Evolutionary conservation across 2,888 invertebrate genomes (phyloP).

Genomic region (Heteromurus nitidus): DNA sequence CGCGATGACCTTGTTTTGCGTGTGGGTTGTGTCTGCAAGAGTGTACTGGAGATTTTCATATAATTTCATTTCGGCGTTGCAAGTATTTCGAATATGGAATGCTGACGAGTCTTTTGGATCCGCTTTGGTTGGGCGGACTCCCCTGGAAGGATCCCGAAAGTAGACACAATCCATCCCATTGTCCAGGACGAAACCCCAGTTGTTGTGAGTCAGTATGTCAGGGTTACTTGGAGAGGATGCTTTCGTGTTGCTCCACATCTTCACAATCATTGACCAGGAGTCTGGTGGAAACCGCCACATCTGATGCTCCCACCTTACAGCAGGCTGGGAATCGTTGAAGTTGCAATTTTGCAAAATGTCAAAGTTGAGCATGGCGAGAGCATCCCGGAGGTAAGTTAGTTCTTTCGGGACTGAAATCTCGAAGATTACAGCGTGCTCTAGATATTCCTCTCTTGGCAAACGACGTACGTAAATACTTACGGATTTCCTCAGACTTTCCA

Average conservation of each 20-base stretch:
- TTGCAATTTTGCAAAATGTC: slow-evolving; percentile 24
- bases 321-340: too few species aligned
- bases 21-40: slow-evolving; percentile 18
- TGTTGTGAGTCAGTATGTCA: too few species aligned
- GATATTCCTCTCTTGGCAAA: slow-evolving; percentile 6
- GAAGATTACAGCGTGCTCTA: slow-evolving; percentile 44
- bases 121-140: too few species aligned
- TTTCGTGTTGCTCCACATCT: too few species aligned
- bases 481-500: neutral
- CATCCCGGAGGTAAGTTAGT: slow-evolving; percentile 43
- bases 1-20: slow-evolving; percentile 45
- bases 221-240: too few species aligned
- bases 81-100: slow-evolving; percentile 14
- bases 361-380: slow-evolving; percentile 29
- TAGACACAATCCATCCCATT: slow-evolving; percentile 39
- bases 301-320: too few species aligned
- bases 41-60: slow-evolving; percentile 51
- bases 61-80: too few species aligned
- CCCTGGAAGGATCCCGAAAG: too few species aligned
- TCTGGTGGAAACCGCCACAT: too few species aligned
- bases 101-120: too few species aligned
- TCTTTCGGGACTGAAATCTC: slow-evolving; percentile 53
- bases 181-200: slow-evolving; percentile 24
- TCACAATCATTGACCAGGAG: too few species aligned
- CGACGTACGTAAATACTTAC: slow-evolving; percentile 24